A percentile compares a stretch with the other conserved stretches of the same genome.
These are phyloP conservation scores for Littorina saxatilis DNA, from an alignment of 1,140 invertebrate genomes.

Conservation along the genomic window DNA sequence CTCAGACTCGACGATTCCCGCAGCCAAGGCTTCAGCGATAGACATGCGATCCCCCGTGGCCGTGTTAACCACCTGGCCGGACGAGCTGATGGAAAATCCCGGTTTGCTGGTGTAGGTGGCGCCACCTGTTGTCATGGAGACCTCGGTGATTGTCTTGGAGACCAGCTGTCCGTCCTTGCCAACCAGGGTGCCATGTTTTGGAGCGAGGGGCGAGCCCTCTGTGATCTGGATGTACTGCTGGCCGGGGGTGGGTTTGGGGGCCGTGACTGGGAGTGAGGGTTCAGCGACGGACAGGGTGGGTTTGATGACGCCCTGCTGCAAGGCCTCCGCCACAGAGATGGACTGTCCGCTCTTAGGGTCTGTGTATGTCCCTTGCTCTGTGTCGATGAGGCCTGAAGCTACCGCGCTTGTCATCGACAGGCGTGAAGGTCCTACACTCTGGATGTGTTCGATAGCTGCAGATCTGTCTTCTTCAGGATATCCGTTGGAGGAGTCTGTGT, in stretches of 20 bases:
- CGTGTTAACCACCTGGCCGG: constrained; percentile 62
- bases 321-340: constrained; percentile 80
- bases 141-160: constrained; percentile 63
- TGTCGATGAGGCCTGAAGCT: constrained; percentile 85
- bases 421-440: constrained; percentile 37
- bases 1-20: constrained; percentile 87
- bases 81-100: constrained; percentile 63
- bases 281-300: constrained; percentile 54
- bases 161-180: constrained; percentile 56
- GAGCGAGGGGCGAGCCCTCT: constrained; percentile 61
- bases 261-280: background rate
- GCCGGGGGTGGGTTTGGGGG: background rate
- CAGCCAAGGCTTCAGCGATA: constrained; percentile 87
- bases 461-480: constrained; percentile 43
- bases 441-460: constrained; percentile 32
- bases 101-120: constrained; percentile 60
- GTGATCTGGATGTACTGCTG: constrained; percentile 52
- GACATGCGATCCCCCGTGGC: constrained; percentile 63
- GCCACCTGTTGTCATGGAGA: constrained; percentile 54
- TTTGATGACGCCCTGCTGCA: constrained; percentile 85
- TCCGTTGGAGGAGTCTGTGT: constrained; percentile 33
- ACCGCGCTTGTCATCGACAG: constrained; percentile 80
- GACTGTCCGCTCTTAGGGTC: constrained; percentile 86
- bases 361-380: constrained; percentile 81
- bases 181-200: constrained; percentile 51